Evolutionary conservation across 2,888 invertebrate species (phyloP).

Genomic region (Entomobrya multifasciata): DNA sequence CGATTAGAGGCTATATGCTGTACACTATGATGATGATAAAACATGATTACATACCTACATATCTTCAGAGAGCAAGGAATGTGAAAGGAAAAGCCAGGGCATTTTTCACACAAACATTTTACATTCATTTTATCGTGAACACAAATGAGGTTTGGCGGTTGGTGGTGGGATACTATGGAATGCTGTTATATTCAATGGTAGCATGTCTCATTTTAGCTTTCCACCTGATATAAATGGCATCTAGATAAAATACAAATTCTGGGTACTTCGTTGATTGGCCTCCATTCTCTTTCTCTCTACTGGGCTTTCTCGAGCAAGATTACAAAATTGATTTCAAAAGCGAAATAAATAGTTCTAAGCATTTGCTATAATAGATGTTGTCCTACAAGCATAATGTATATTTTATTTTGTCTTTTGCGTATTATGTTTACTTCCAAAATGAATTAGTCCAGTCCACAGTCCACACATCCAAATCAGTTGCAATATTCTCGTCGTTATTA

Average conservation of each 20-base stretch:
- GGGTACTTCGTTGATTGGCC: background rate
- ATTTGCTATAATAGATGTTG: background rate
- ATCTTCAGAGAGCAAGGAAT: background rate
- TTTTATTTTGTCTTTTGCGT: background rate
- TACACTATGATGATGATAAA: constrained; percentile 5
- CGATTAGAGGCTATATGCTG: background rate
- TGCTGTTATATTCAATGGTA: background rate
- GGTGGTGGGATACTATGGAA: background rate
- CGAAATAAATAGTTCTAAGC: constrained; percentile 43
- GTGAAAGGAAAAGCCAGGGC: background rate
- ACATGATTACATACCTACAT: constrained; percentile 9
- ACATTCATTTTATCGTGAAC: constrained; percentile 18
- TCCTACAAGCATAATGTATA: background rate
- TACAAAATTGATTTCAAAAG: constrained; percentile 55
- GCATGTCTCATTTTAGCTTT: background rate
- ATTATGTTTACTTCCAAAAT: background rate
- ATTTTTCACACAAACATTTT: constrained; percentile 14
- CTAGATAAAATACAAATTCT: background rate
- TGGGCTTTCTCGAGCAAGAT: constrained; percentile 35
- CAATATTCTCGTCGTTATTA: background rate
- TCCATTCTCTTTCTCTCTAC: background rate
- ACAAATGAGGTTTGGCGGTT: constrained; percentile 13
- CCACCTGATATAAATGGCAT: constrained; percentile 22
- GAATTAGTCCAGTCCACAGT: background rate
- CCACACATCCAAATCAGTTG: constrained; percentile 7